These are phyloP conservation scores for Cyclopterus lumpus DNA, from an alignment of 2,797 vertebrate genomes.

Conservation along the genomic window DNA sequence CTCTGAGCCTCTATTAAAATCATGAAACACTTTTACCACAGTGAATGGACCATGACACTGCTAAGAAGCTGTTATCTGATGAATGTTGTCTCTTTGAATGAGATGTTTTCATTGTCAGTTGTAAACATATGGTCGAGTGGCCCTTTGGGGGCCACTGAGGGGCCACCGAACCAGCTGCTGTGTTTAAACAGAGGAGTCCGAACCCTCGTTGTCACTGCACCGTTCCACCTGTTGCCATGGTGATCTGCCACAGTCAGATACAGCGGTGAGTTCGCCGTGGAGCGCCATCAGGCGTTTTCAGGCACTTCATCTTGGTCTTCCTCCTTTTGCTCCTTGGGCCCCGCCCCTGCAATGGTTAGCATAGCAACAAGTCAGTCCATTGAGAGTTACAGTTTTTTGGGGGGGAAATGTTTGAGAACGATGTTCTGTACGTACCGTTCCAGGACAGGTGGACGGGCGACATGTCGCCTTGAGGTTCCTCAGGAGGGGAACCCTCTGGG, in stretches of 20 bases:
- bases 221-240: background rate
- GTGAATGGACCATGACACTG: constrained; percentile 42
- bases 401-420: background rate
- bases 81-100: constrained; percentile 37
- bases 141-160: constrained; percentile 21
- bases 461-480: constrained; percentile 27
- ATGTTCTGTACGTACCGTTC: constrained; percentile 71
- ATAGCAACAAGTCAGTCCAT: constrained; percentile 33
- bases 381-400: background rate
- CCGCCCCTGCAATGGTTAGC: constrained; percentile 59
- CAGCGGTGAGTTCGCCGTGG: constrained; percentile 15
- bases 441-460: constrained; percentile 69
- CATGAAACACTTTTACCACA: constrained; percentile 46
- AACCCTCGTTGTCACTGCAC: constrained; percentile 38
- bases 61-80: constrained; percentile 48
- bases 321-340: constrained; percentile 32
- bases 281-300: constrained; percentile 68
- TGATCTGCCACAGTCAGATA: constrained; percentile 45
- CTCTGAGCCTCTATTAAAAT: constrained; percentile 44
- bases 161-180: constrained; percentile 43
- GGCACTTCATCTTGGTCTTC: constrained; percentile 54
- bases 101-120: constrained; percentile 38
- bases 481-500: constrained; percentile 31
- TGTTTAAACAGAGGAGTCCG: constrained; percentile 47
- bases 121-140: constrained; percentile 55